phyloP scores from a whole-genome alignment of 2,888 invertebrate genomes.

The Glomeris marginata region DNA sequence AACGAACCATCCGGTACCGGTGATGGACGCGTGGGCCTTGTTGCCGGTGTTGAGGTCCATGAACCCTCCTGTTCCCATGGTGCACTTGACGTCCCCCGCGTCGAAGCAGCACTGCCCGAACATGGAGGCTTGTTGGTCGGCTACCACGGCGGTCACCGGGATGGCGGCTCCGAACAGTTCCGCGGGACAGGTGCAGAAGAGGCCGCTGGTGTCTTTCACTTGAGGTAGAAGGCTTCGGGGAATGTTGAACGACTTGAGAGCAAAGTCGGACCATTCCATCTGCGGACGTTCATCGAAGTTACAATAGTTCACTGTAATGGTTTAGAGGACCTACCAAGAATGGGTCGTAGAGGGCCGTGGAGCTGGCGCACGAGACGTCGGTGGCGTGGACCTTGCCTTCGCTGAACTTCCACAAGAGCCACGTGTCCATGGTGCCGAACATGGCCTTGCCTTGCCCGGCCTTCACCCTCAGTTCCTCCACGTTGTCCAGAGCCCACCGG shows the following conservation, averaged over 20 bases:
- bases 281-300: slow-evolving; percentile 19
- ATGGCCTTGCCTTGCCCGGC: slow-evolving; percentile 46
- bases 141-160: slow-evolving; percentile 63
- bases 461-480: slow-evolving; percentile 49
- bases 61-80: slow-evolving; percentile 85
- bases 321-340: slow-evolving; percentile 45
- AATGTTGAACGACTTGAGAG: slow-evolving; percentile 52
- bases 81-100: slow-evolving; percentile 65
- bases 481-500: slow-evolving; percentile 59
- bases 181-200: slow-evolving; percentile 51
- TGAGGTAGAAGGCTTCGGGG: slow-evolving; percentile 52
- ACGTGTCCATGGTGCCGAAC: slow-evolving; percentile 83
- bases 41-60: slow-evolving; percentile 65
- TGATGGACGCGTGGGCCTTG: slow-evolving; percentile 59
- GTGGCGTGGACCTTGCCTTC: slow-evolving; percentile 49
- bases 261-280: slow-evolving; percentile 64
- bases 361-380: slow-evolving; percentile 80
- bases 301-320: background rate
- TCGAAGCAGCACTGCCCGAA: slow-evolving; percentile 72
- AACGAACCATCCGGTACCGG: slow-evolving; percentile 35
- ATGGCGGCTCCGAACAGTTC: slow-evolving; percentile 58
- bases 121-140: slow-evolving; percentile 77
- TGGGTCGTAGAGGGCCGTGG: slow-evolving; percentile 86
- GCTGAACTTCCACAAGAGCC: slow-evolving; percentile 73
- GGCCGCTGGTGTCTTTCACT: slow-evolving; percentile 57